Evolutionary conservation across 30 jellyfish, hydroid and myxozoan species (phyloP), one percentile per base, ranked within the genome.

Genomic region (Aurelia coerulea): DNA sequence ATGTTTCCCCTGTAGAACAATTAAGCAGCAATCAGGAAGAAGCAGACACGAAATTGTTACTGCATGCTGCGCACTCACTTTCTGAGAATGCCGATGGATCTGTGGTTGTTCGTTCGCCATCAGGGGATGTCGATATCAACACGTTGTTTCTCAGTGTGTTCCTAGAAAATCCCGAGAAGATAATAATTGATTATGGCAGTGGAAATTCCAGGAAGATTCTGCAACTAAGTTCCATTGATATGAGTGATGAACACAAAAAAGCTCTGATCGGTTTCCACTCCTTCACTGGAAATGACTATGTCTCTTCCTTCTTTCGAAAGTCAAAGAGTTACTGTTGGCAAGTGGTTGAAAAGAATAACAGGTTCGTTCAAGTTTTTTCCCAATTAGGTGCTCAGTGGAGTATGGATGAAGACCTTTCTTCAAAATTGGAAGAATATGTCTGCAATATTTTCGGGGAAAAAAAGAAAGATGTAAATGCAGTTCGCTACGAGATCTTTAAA

Each of bases 191-290:
- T 37, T 17, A 37, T 41, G 65, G 65, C 50, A 78, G 46, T 1
- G 79, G 89, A 46, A 41, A 42, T 42, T 42, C 10, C 53, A 42
- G 53, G 53, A 42, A 42, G 53, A 42, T 42, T 42, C 53, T 42
- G 53, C 53, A 42, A 10, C 53, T 42, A 6, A 42, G 53, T 42
- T 42, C 53, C 12, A 42, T 42, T 42, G 31, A 14, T 11, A 59
- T 17, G 46, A 81, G 68, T 9, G 64, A 62, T 29, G 73, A 42
- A 32, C 35, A 54, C 54, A 76, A 76, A 16, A 86, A 76, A 62
- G 41, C 74, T 68, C 56, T 86, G 64, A 64, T 86, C 15, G 95
- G 95, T 10, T 74, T 86, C 46, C 90, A 86, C 77, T 75, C 95
- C 16, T 86, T 86, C 89, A 78, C 78, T 0, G 83, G 83, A 42